phyloP scores from a whole-genome alignment of 1,140 invertebrate genomes.

The Saccostrea echinata region DNA sequence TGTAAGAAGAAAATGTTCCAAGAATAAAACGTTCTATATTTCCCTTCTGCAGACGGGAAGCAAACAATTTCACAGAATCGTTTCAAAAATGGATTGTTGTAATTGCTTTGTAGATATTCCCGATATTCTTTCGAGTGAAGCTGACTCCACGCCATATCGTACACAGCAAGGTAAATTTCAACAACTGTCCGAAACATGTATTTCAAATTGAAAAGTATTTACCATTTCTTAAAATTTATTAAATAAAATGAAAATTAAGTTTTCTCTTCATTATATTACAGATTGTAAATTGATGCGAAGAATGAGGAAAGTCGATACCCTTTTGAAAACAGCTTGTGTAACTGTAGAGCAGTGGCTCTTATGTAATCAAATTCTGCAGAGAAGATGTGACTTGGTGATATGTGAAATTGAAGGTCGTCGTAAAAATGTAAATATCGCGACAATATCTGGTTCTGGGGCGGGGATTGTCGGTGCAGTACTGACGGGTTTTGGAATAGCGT shows the following conservation, averaged over 20 bases:
- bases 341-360: constrained; percentile 38
- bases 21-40: neutral
- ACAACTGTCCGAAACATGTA: neutral
- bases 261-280: neutral
- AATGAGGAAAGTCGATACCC: constrained; percentile 35
- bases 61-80: constrained; percentile 43
- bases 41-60: neutral
- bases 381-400: constrained; percentile 38
- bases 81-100: constrained; percentile 30
- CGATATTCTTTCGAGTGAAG: neutral
- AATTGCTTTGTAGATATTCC: constrained; percentile 12
- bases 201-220: neutral
- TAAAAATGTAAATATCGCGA: constrained; percentile 45
- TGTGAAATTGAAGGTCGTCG: constrained; percentile 41
- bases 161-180: neutral
- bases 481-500: neutral
- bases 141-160: neutral
- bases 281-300: neutral
- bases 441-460: constrained; percentile 29
- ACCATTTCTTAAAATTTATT: neutral
- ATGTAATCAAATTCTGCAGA: constrained; percentile 22
- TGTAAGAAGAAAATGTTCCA: neutral
- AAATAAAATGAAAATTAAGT: neutral
- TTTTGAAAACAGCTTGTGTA: neutral
- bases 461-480: constrained; percentile 39